Base-by-base conservation (phyloP, 2,113 vertebrate genomes). In the Elachura formosa region DNA sequence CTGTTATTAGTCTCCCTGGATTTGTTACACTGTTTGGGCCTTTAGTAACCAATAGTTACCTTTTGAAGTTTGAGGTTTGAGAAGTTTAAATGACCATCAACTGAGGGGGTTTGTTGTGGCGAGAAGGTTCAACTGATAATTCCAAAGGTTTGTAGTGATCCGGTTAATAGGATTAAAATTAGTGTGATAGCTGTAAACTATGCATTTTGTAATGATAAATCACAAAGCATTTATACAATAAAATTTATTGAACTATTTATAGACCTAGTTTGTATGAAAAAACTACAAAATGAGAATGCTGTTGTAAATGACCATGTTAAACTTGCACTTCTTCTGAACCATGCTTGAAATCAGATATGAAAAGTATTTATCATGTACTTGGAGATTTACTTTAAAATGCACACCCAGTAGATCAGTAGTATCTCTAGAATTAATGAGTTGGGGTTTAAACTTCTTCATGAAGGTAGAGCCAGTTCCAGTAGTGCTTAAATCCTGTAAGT, bases 171-270 rank as follows among this genome's bases (percentile, higher is more conserved):
- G 40, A 86, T 81, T 87, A 64, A 74, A 87, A 77, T 56, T 48
- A 83, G 58, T 36, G 62, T 22, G 34, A 24, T 73, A 52, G 56
- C 41, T 94, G 62, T 93, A 72, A 88, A 92, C 90, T 45, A 48
- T 71, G 63, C 18, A 6, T 95, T 95, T 97, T 94, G 49, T 96
- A 87, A 96, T 76, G 28, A 90, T 91, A 81, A 87, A 82, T 52
- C 84, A 11, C 84, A 75, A 87, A 89, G 41, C 82, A 86, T 94
- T 96, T 96, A 87, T 96, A 84, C 21, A 66, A 3, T 75, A 86
- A 90, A 84, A 64, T 73, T 26, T 88, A 89, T 64, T 49, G 33
- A 84, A 46, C 29, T 93, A 84, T 92, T 96, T 95, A 85, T 91
- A 83, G 87, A 36, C 62, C 26, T 93, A 48, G 29, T 91, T 92